phyloP scores from a whole-genome alignment of 2,113 vertebrate genomes.

The Gallinago jamesoni region DNA sequence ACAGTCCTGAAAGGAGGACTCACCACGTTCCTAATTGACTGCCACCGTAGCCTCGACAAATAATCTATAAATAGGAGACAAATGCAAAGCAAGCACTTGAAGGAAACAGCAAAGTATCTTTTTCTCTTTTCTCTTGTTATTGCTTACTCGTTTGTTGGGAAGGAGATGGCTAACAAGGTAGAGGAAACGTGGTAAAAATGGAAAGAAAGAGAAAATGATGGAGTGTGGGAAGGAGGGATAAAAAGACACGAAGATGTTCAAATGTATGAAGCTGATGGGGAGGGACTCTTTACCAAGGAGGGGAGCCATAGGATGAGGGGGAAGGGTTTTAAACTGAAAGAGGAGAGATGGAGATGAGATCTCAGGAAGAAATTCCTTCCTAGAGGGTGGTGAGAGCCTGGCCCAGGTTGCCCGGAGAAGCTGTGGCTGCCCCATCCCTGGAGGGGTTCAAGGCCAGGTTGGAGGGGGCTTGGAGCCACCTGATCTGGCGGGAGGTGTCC shows the following conservation, averaged over 20 bases:
- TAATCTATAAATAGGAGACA: slow-evolving; percentile 57
- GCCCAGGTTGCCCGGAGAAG: no score
- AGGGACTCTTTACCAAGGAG: no score
- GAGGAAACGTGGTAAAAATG: not conserved
- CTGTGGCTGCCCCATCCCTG: no score
- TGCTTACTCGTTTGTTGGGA: slow-evolving; percentile 5
- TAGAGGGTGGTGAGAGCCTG: no score
- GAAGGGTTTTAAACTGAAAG: no score
- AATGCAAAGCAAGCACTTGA: slow-evolving; percentile 44
- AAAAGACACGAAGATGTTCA: not conserved
- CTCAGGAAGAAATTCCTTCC: no score
- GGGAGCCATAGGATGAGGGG: no score
- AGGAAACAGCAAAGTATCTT: not conserved
- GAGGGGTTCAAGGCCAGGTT: no score
- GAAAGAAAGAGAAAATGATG: not conserved
- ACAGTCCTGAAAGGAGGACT: slow-evolving; percentile 49
- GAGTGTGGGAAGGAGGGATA: not conserved
- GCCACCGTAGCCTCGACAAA: slow-evolving; percentile 35
- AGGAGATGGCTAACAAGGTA: not conserved
- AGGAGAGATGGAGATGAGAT: no score
- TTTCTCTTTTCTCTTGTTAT: slow-evolving; percentile 18
- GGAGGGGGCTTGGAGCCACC: no score
- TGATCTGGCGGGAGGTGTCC: no score
- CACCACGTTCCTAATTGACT: slow-evolving; percentile 61
- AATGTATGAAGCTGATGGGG: not conserved